Conservation (phyloP, 1,140 invertebrate genomes). For the Trichonephila inaurata region DNA sequence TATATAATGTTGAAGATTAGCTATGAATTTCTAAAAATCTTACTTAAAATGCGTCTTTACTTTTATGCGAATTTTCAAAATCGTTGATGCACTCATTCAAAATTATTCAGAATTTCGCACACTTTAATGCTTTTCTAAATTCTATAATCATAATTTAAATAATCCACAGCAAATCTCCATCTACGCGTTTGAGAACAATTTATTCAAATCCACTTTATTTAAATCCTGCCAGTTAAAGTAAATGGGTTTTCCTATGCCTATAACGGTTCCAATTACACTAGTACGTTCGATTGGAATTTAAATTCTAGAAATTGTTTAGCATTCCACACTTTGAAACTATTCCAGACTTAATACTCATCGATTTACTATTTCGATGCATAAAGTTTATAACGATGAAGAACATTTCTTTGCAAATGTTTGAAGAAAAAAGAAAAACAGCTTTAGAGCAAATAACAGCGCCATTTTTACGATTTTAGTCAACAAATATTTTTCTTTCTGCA, state of each 20-base stretch:
- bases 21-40: too few relatives aligned
- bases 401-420: background rate
- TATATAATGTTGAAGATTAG: too few relatives aligned
- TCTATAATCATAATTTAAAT: too few relatives aligned
- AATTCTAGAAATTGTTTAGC: background rate
- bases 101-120: too few relatives aligned
- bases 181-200: too few relatives aligned
- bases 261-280: background rate
- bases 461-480: constrained; percentile 18
- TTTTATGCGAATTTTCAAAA: too few relatives aligned
- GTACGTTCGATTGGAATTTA: background rate
- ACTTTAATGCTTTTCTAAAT: too few relatives aligned
- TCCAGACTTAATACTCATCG: background rate
- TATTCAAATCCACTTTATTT: too few relatives aligned
- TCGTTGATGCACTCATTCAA: too few relatives aligned
- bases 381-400: background rate
- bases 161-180: too few relatives aligned
- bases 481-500: background rate
- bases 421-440: background rate
- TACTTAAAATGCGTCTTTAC: too few relatives aligned
- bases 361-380: background rate
- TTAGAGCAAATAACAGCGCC: background rate
- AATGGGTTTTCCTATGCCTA: background rate
- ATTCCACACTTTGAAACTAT: background rate
- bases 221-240: too few relatives aligned